A percentile compares a stretch with the other conserved stretches of the same genome.
These are phyloP conservation scores for Anthonomus grandis DNA, from an alignment of 1,140 invertebrate species.

Conservation along the genomic window DNA sequence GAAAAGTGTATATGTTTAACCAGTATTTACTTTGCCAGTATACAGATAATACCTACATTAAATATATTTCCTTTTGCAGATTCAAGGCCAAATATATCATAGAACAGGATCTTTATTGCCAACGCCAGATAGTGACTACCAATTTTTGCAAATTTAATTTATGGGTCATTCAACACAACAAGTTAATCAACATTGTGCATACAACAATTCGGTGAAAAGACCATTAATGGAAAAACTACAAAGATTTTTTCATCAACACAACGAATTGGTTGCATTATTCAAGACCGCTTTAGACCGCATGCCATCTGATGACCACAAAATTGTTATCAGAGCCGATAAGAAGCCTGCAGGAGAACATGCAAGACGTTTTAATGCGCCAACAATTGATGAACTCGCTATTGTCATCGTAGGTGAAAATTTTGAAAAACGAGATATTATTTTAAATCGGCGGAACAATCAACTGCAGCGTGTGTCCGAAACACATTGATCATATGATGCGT, in stretches of 20 bases:
- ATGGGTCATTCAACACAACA: constrained; percentile 36
- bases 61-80: no score
- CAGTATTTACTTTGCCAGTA: no score
- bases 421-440: constrained; percentile 35
- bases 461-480: constrained; percentile 46
- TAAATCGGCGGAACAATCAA: constrained; percentile 33
- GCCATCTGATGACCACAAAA: constrained; percentile 39
- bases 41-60: no score
- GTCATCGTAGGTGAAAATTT: constrained; percentile 36
- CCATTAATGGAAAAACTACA: constrained; percentile 38
- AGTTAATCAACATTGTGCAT: constrained; percentile 33
- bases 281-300: constrained; percentile 39
- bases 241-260: constrained; percentile 38
- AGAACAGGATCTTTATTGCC: constrained; percentile 35
- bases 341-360: constrained; percentile 47
- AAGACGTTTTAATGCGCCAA: constrained; percentile 49
- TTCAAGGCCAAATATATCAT: constrained; percentile 48
- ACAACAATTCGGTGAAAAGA: constrained; percentile 31
- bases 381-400: constrained; percentile 49
- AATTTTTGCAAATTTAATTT: constrained; percentile 47
- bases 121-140: neutral
- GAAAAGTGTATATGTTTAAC: no score
- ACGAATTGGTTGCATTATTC: constrained; percentile 39
- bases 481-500: constrained; percentile 49
- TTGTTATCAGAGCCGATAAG: constrained; percentile 48